These are phyloP conservation scores for Dasyprocta punctata DNA, from an alignment of 2,113 vertebrate genomes.

Conservation along the genomic window DNA sequence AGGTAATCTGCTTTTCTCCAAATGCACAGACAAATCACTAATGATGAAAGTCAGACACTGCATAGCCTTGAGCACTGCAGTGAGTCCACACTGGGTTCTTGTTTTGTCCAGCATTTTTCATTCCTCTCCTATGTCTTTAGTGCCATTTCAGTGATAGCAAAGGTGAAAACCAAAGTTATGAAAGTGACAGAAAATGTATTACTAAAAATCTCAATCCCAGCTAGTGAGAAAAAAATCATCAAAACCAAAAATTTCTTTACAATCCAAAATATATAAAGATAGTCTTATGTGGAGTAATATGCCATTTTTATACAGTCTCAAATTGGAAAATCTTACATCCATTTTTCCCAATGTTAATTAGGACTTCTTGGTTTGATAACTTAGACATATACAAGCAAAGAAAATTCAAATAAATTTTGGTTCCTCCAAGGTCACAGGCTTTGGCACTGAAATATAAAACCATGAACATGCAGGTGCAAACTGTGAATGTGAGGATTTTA, in stretches of 20 bases:
- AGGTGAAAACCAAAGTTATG: not conserved
- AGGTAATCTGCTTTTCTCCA: not conserved
- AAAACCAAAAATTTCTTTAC: not conserved
- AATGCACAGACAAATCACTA: not conserved
- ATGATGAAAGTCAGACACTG: not conserved
- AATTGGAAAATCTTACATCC: not conserved
- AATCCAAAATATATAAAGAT: not conserved
- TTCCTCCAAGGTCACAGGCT: not conserved
- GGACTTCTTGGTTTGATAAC: not conserved
- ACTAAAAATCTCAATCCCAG: not conserved
- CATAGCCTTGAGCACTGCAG: not conserved
- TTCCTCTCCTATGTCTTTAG: not conserved
- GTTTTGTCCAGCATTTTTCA: fast-evolving
- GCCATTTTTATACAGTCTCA: not conserved
- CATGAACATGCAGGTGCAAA: not conserved
- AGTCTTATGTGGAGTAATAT: not conserved
- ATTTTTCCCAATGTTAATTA: not conserved
- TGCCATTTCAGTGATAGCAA: not conserved
- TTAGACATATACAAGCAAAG: not conserved
- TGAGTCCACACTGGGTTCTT: not conserved
- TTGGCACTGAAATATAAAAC: not conserved
- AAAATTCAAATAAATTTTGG: not conserved
- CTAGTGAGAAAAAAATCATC: not conserved
- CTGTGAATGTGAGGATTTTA: not conserved
- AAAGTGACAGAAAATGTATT: not conserved